Base-by-base conservation (phyloP, 2,888 invertebrate species). In the Scaptomyza flava region DNA sequence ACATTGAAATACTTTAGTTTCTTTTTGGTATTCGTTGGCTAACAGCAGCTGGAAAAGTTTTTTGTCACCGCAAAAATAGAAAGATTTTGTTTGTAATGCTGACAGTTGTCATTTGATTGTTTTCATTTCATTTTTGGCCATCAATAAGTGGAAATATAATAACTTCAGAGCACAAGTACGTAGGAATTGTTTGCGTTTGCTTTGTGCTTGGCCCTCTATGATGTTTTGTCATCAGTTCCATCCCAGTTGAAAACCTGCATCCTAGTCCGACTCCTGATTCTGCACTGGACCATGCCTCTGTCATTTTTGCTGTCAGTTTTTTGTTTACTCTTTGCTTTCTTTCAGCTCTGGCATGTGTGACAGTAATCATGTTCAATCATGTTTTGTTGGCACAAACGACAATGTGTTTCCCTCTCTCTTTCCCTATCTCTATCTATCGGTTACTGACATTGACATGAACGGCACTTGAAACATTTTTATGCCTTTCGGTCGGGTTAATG, bases 81-180 rank as follows among this genome's bases (percentile, higher is more conserved):
- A 59, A 68, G 50, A 2, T 34, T 20, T 50, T 62, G 42, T 46
- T 48, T 20, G 68, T 17, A 3, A 17, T 17, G 72, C 78, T 71
- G 74, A 78, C 86, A 86, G 80, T 86, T 83, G 84, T 86, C 79
- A 72, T 81, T 81, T 81, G 86, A 86, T 83, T 86, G 81, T 85
- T 84, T 87, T 84, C 74, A 76, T 85, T 85, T 85, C 78, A 82
- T 84, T 84, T 77, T 65, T 47, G 77, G 72, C 68, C 79, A 86
- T 79, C 82, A 85, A 82, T 82, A 85, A 80, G 82, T 85, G 72
- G 69, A 69, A 78, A 75, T 75, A 78, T 78, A 78, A 78, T 78
- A 78, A 72, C 62, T 73, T 52, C 62, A 42, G 75, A 75, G 61
- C 41, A 41, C 64, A 53, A 60, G 62, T 30, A 60, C 38, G 57